Evolutionary conservation across 2,797 vertebrate genomes (phyloP).

Genomic region (Rachycentron canadum): DNA sequence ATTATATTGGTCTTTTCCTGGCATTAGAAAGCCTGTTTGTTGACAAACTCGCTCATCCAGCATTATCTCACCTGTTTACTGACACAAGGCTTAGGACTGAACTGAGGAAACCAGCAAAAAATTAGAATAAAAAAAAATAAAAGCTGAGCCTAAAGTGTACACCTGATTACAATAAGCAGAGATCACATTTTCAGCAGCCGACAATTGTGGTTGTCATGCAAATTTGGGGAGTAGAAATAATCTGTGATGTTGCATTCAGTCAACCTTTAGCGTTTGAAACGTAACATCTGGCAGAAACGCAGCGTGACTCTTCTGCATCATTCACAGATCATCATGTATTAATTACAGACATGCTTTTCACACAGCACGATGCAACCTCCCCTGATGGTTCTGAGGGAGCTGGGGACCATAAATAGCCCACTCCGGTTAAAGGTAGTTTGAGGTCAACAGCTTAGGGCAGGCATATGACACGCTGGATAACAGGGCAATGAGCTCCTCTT

Average conservation of each 20-base stretch:
- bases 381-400: constrained; percentile 39
- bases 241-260: constrained; percentile 7
- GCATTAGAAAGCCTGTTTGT: constrained; percentile 42
- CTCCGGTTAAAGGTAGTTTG: constrained; percentile 48
- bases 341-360: constrained; percentile 44
- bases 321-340: constrained; percentile 39
- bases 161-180: background rate
- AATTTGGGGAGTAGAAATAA: background rate
- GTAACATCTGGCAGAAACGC: constrained; percentile 52
- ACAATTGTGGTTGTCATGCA: background rate
- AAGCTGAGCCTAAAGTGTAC: background rate
- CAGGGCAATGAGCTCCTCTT: constrained; percentile 33
- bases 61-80: constrained; percentile 42
- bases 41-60: constrained; percentile 22
- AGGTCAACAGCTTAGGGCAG: constrained; percentile 45
- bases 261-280: constrained; percentile 27
- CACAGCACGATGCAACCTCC: constrained; percentile 41
- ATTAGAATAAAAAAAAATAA: background rate
- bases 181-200: background rate
- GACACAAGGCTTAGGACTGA: constrained; percentile 4
- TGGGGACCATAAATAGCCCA: constrained; percentile 55
- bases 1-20: constrained; percentile 30
- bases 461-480: constrained; percentile 44
- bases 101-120: background rate
- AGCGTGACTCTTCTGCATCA: constrained; percentile 27